These are phyloP conservation scores for Neoaliturus tenellus DNA, from an alignment of 2,888 invertebrate species.

Conservation along the genomic window DNA sequence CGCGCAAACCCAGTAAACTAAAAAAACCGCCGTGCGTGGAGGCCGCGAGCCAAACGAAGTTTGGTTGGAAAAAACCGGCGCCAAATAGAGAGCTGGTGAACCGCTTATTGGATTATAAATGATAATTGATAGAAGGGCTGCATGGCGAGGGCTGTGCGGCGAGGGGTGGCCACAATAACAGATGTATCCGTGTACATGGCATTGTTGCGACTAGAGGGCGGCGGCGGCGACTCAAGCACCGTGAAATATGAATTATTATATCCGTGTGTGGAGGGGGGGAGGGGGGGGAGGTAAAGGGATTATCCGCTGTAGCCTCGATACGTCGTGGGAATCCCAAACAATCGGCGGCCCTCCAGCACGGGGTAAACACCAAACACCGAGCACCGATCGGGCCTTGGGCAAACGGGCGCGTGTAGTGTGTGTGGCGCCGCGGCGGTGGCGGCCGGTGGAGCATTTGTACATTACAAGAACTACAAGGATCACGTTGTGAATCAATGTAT, in stretches of 20 bases:
- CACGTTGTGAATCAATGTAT: no score
- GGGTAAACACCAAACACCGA: no score
- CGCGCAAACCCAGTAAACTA: constrained; percentile 5
- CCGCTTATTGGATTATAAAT: constrained; percentile 50
- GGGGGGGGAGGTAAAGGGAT: constrained; percentile 25
- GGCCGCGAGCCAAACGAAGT: constrained; percentile 1
- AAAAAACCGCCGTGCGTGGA: neutral
- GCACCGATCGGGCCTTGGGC: no score
- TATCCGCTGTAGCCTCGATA: constrained; percentile 28
- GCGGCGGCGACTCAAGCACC: constrained; percentile 43
- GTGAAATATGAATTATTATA: constrained; percentile 61
- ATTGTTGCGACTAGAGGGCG: constrained; percentile 34
- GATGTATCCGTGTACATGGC: constrained; percentile 22
- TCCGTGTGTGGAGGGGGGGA: neutral
- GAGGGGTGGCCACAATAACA: constrained; percentile 17
- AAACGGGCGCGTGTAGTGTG: no score
- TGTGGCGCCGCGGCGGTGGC: no score
- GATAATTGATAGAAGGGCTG: constrained; percentile 44
- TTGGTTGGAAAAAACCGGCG: constrained; percentile 23
- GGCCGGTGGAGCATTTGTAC: no score
- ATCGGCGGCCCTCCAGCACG: neutral
- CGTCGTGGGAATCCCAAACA: constrained; percentile 35
- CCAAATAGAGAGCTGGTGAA: constrained; percentile 32
- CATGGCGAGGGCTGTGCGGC: constrained; percentile 11
- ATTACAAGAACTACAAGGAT: no score